Evolutionary conservation across 2,888 invertebrate genomes (phyloP), one percentile per base, ranked within the genome.

Genomic region (Exocentrus adspersus): DNA sequence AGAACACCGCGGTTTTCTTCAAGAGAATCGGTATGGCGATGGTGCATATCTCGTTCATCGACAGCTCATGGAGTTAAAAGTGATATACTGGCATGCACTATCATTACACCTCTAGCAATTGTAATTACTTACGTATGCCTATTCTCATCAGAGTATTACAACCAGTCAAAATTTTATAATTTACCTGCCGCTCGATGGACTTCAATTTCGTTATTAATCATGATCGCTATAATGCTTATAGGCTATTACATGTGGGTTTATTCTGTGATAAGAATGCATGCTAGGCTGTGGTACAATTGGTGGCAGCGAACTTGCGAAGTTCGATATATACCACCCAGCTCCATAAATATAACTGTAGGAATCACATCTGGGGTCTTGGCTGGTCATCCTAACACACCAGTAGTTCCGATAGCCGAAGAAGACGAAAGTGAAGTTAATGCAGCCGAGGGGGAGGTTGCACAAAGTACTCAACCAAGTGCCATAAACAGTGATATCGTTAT

Each of bases 1-100:
- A 86, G 90, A 24, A 87, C 87, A 0, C 89, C 88, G 48, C 85
- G 85, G 70, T 89, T 88, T 70, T 86, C 86, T 1, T 84, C 87
- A 1, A 77, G 85, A 0, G 82, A 83, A 58, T 88, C 89, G 0
- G 77, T 89, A 46, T 80, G 85, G 68, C 82, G 87, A 83, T 92
- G 90, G 89, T 90, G 78, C 53, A 77, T 76, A 45, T 72, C 76
- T 6, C 64, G 70, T 6, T 75, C 78, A n/a, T 72, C 78, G 20
- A 79, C 78, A 48, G 75, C 79, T 2, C 72, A 80, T 54, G 79
- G 80, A 24, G 76, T 83, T 21, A 77, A 76, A 79, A 85, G 86
- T 43, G 89, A 89, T 76, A 68, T 87, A 7, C 72, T 86, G 6
- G 86, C 87, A 37, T 87, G 87, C 72, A 72, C 85, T 85, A 72